Evolutionary conservation across 2,888 invertebrate species (phyloP).

Genomic region (Coleophora flavipennella): DNA sequence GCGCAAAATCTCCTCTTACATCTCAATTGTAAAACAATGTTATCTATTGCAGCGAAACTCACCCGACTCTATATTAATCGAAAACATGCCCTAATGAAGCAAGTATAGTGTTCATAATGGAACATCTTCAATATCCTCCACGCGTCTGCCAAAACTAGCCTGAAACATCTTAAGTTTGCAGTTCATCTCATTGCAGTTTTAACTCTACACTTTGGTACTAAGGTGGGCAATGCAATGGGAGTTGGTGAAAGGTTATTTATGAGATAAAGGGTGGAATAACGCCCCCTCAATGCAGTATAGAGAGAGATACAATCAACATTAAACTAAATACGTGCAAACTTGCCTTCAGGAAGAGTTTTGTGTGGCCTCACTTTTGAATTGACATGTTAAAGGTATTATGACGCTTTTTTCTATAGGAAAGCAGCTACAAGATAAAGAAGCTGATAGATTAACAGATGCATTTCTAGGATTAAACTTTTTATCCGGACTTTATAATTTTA

Average conservation of each 20-base stretch:
- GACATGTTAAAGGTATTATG: no score
- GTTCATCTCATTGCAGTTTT: constrained; percentile 23
- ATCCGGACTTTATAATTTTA: no score
- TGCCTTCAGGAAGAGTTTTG: constrained; percentile 24
- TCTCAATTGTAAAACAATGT: constrained; percentile 61
- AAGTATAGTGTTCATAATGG: constrained; percentile 18
- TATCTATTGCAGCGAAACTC: constrained; percentile 23
- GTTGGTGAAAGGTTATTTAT: constrained; percentile 33
- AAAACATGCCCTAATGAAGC: constrained; percentile 21
- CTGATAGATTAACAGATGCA: no score
- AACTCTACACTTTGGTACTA: constrained; percentile 10
- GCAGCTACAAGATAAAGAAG: no score
- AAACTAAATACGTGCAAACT: constrained; percentile 49
- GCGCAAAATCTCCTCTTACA: constrained; percentile 41
- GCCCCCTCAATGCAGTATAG: constrained; percentile 42
- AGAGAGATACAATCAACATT: constrained; percentile 33
- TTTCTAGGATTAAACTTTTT: no score
- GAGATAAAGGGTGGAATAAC: constrained; percentile 41
- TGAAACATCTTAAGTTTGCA: constrained; percentile 17
- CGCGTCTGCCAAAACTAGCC: background rate
- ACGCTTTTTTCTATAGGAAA: no score
- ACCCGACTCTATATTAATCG: constrained; percentile 22
- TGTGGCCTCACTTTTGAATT: constrained; percentile 14
- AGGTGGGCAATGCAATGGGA: constrained; percentile 21
- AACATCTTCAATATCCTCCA: constrained; percentile 3